Evolutionary conservation across 2,888 invertebrate genomes (phyloP), one percentile per base, ranked within the genome.

Genomic region (Idaea dimidiata): DNA sequence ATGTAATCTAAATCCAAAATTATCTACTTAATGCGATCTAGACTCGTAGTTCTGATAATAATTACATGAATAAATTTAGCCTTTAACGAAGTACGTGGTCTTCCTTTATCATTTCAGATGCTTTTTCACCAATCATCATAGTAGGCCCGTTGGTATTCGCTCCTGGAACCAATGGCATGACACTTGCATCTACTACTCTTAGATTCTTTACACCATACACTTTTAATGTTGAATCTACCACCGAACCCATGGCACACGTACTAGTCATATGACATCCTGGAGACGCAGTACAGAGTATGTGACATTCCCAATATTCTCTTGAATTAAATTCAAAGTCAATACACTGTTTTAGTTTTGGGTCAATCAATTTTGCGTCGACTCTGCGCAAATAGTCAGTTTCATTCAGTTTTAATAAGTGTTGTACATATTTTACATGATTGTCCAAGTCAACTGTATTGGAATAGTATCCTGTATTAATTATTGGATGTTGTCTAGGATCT

Each of bases 61-160:
- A n/a, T n/a, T 3, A 24, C 1, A 3, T 24, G 5, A 24, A 24
- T 24, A 24, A 24, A 54, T 8, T 14, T 14, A 54, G 2, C 43
- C 3, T 3, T 43, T 43, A 43, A 43, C 14, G 10, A 8, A 56
- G 53, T 56, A 16, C 43, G 56, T 64, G 14, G 10, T 71, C 68
- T 56, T 68, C 17, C 17, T 66, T 68, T 5, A 72, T 71, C 61
- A 71, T 66, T 57, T 67, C 62, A 2, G 69, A 60, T 16, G 63
- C 69, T 31, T 63, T 72, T 24, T 62, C 62, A 0, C 62, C 72
- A 54, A 71, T 63, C 71, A 69, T 67, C n/a, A 68, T 57, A 0
- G 63, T 63, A 0, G 69, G 17, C 2, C 17, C 56, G 7, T 17
- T 16, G 4, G 56, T 17, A 18, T 56, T 56, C 1, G 56, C 56